phyloP scores from a whole-genome alignment of 2,888 invertebrate genomes.

The Orthosia incerta region DNA sequence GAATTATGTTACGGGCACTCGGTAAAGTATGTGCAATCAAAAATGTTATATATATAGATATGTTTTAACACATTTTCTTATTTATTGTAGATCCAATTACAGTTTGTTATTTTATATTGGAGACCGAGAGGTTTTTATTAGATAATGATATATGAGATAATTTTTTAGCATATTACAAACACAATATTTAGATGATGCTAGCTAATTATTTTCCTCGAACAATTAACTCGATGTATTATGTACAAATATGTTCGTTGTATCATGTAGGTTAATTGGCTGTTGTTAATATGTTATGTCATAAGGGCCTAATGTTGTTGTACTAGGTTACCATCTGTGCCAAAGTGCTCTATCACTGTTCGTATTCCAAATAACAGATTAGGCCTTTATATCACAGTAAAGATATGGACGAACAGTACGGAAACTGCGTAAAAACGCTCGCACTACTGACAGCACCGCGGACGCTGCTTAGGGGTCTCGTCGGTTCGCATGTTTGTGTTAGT shows the following conservation, averaged over 20 bases:
- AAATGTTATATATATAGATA: slow-evolving; percentile 50
- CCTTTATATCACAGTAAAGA: too few relatives aligned
- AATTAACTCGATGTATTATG: slow-evolving; percentile 62
- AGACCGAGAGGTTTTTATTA: slow-evolving; percentile 37
- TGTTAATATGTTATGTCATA: slow-evolving; percentile 59
- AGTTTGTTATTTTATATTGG: slow-evolving; percentile 49
- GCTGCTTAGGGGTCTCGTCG: too few relatives aligned
- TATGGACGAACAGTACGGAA: too few relatives aligned
- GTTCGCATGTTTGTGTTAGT: too few relatives aligned
- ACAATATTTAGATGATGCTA: slow-evolving; percentile 63
- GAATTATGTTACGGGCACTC: slow-evolving; percentile 46
- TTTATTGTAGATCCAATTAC: slow-evolving; percentile 54
- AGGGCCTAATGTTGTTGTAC: slow-evolving; percentile 74
- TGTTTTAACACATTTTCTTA: slow-evolving; percentile 57
- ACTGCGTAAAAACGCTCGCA: too few relatives aligned
- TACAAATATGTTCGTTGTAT: slow-evolving; percentile 63
- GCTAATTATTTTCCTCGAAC: slow-evolving; percentile 63
- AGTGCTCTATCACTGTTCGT: slow-evolving; percentile 70
- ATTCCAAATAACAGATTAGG: slow-evolving; percentile 64
- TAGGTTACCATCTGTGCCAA: slow-evolving; percentile 83
- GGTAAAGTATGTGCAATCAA: slow-evolving; percentile 56
- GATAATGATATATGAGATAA: slow-evolving; percentile 32
- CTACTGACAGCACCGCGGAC: too few relatives aligned
- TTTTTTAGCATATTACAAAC: slow-evolving; percentile 46
- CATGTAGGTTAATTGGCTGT: slow-evolving; percentile 65